These are phyloP conservation scores for Phrynosoma platyrhinos DNA, from an alignment of 2,113 vertebrate genomes.

Conservation along the genomic window DNA sequence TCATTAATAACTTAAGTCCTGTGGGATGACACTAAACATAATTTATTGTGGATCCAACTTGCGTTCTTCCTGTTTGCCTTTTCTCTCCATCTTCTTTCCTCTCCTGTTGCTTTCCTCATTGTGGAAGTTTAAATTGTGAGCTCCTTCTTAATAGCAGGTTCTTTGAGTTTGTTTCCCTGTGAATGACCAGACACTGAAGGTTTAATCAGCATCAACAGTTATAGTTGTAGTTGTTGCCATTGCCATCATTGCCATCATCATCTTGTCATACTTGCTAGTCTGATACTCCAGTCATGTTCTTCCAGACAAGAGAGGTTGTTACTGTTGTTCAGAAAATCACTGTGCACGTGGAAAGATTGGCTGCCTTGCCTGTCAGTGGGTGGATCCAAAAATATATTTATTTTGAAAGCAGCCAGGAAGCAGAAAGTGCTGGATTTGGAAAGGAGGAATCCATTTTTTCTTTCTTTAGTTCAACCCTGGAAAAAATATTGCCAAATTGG, in stretches of 20 bases:
- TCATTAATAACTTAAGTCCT: too few species aligned
- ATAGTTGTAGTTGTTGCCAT: not conserved
- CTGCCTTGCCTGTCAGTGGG: not conserved
- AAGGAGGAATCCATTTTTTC: not conserved
- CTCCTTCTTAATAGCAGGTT: not conserved
- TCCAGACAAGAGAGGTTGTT: not conserved
- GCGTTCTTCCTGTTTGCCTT: too few species aligned
- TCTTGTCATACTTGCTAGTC: not conserved
- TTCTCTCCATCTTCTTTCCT: not conserved
- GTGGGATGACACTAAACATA: too few species aligned
- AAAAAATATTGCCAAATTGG: not conserved
- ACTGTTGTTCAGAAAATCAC: not conserved
- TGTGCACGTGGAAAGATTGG: not conserved
- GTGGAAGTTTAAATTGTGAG: not conserved
- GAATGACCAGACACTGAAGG: not conserved
- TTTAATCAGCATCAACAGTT: not conserved
- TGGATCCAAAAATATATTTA: slow-evolving; percentile 3
- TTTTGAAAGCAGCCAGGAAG: slow-evolving; percentile 34
- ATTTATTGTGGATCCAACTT: too few species aligned
- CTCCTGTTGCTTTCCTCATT: not conserved
- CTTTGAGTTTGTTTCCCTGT: not conserved
- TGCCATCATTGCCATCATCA: not conserved
- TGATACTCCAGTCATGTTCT: not conserved
- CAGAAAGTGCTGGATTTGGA: not conserved
- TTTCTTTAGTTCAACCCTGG: not conserved